Percentiles rank a stretch among this genome's conserved stretches.
These are phyloP conservation scores for Brenthis hecate DNA, from an alignment of 2,888 invertebrate genomes.

Conservation along the genomic window DNA sequence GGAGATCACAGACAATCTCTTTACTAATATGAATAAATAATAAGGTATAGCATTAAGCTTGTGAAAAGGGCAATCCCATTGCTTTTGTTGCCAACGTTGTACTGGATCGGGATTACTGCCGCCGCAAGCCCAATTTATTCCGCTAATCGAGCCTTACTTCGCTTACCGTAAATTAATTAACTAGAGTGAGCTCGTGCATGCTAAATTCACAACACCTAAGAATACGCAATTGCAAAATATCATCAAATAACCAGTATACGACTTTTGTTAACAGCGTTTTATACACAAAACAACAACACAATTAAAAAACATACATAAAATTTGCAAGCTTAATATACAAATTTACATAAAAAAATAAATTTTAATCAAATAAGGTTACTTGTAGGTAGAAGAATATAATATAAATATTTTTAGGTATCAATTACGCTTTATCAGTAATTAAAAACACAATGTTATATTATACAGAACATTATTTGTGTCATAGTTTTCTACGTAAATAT, in stretches of 20 bases:
- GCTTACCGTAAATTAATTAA: constrained; percentile 66
- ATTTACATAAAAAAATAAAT: no score
- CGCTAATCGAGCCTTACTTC: constrained; percentile 75
- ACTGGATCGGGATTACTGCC: constrained; percentile 62
- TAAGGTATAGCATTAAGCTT: constrained; percentile 73
- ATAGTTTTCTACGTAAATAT: no score
- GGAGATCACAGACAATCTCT: constrained; percentile 74
- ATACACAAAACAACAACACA: no score
- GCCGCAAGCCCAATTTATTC: constrained; percentile 75
- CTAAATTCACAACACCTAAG: constrained; percentile 26
- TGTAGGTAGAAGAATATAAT: no score
- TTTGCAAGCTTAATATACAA: no score
- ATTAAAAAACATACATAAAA: no score
- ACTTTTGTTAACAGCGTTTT: background rate
- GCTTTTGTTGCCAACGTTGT: constrained; percentile 75
- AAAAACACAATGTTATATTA: no score
- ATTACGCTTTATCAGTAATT: no score
- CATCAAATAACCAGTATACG: background rate
- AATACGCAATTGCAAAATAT: constrained; percentile 23
- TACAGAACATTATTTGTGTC: no score
- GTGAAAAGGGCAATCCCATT: constrained; percentile 57
- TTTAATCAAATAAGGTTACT: no score
- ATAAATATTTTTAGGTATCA: no score
- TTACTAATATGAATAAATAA: constrained; percentile 81
- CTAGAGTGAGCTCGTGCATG: constrained; percentile 33